Evolutionary conservation across 2,888 invertebrate genomes (phyloP).

Genomic region (Synanthedon formicaeformis): DNA sequence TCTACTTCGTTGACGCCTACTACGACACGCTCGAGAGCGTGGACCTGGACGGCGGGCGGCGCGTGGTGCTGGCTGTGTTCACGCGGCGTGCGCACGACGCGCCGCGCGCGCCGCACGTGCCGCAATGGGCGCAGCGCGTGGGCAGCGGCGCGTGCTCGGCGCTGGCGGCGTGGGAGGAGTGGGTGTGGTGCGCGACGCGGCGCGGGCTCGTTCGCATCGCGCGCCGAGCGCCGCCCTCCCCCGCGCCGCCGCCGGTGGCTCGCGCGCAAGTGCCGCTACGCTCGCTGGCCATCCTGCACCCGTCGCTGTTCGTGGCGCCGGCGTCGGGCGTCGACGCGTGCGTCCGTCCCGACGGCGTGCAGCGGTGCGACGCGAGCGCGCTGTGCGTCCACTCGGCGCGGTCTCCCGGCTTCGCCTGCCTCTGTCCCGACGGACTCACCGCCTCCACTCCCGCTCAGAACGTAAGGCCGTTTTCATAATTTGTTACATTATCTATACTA

Average conservation of each 20-base stretch:
- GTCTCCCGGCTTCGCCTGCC: constrained; percentile 47
- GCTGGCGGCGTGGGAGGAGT: constrained; percentile 43
- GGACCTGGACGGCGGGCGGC: constrained; percentile 75
- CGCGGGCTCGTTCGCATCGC: constrained; percentile 37
- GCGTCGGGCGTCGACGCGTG: constrained; percentile 59
- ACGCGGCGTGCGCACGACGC: constrained; percentile 11
- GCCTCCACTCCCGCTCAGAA: constrained; percentile 19
- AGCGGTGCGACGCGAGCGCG: constrained; percentile 61
- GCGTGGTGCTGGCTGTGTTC: constrained; percentile 43
- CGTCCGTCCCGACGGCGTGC: constrained; percentile 24
- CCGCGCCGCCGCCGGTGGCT: constrained; percentile 12
- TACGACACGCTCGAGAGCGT: constrained; percentile 78
- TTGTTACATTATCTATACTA: too few relatives aligned
- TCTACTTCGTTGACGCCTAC: constrained; percentile 90
- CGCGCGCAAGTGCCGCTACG: constrained; percentile 17
- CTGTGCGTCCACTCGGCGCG: constrained; percentile 69
- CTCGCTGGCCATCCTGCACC: constrained; percentile 29
- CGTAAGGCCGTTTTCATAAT: constrained; percentile 9
- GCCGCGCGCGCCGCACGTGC: constrained; percentile 10
- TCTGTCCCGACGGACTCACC: constrained; percentile 68
- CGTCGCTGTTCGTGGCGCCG: constrained; percentile 13
- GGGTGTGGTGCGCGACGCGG: constrained; percentile 41
- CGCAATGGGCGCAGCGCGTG: constrained; percentile 3
- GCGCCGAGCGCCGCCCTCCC: constrained; percentile 16
- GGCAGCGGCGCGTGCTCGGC: constrained; percentile 25